Percentiles rank a stretch among this genome's conserved stretches.
Conservation (phyloP, 2,113 vertebrate genomes). For the Lonchura striata region DNA sequence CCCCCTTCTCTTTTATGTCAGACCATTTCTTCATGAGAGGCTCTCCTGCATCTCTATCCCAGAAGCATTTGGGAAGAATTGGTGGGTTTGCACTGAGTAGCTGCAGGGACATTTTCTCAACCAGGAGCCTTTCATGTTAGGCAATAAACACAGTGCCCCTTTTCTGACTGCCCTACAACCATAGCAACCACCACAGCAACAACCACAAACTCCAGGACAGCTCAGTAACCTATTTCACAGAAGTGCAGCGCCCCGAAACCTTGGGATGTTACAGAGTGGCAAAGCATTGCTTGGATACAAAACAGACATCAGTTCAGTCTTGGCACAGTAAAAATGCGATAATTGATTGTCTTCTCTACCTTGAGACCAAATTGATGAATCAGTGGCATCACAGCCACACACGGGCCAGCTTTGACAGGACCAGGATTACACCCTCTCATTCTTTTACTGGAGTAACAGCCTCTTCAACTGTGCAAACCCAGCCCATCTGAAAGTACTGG, state of each 20-base stretch:
- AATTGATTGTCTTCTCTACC: background rate
- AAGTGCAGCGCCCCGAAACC: background rate
- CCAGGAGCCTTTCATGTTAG: background rate
- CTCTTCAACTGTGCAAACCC: background rate
- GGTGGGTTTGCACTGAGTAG: background rate
- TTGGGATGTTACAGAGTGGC: background rate
- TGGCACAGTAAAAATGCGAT: background rate
- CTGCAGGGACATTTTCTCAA: background rate
- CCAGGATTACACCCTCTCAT: background rate
- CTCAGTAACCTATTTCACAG: background rate
- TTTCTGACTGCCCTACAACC: background rate
- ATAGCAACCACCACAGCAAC: background rate
- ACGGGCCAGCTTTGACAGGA: background rate
- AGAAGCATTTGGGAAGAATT: background rate
- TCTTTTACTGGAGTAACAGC: background rate
- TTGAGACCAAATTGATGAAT: background rate
- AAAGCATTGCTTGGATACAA: background rate
- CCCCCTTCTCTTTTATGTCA: background rate
- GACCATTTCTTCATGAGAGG: background rate
- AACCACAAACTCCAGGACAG: background rate
- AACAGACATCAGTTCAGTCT: background rate
- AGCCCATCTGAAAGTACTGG: background rate
- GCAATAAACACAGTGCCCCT: background rate
- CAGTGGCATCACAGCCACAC: background rate
- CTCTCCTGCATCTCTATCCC: background rate